Base-by-base conservation (phyloP, 2,797 vertebrate species). In the Rhinogobio ventralis region DNA sequence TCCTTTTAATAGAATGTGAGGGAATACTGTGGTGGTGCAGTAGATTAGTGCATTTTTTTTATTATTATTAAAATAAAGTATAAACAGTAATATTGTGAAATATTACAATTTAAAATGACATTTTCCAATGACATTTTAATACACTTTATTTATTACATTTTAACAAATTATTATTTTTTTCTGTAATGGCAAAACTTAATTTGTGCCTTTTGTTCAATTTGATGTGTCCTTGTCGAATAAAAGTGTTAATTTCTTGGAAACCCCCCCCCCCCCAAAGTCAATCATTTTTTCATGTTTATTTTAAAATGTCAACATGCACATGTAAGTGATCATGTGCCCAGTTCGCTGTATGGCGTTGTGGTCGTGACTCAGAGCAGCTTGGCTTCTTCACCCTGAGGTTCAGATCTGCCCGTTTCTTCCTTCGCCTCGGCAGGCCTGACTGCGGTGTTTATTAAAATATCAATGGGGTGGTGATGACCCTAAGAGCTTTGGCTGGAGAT, bases 311-410 rank as follows among this genome's bases (percentile, higher is more conserved):
- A 75, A 7, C 19, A 53, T 23, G 72, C 49, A 53, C 64, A 55
- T 69, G 30, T 10, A 62, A 62, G 39, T 82, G 51, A 19, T 49
- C 30, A 33, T 49, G 39, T 62, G 15, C 69, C 42, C 55, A 71
- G 64, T 60, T 69, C n/a, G 28, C n/a, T 49, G 36, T 62, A 36
- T 85, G 20, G 11, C 42, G 62, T 73, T 74, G 49, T 71, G 20
- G 85, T 89, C 67, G 80, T 86, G 88, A 89, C 85, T 87, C 79
- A 84, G 85, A 85, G 69, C 53, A 83, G 79, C 15, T 85, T 83
- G 25, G 23, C 64, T 49, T 66, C 53, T 83, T 33, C 74, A 49
- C 81, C 80, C 85, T 23, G 28, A 64, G 86, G 62, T 42, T 69
- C n/a, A 53, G 42, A 49, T 46, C 20, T 83, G 75, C 33, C 67